A percentile compares a stretch with the other conserved stretches of the same genome.
Evolutionary conservation across 2,113 vertebrate genomes (phyloP).

Genomic region (Nannobrachium achirus): DNA sequence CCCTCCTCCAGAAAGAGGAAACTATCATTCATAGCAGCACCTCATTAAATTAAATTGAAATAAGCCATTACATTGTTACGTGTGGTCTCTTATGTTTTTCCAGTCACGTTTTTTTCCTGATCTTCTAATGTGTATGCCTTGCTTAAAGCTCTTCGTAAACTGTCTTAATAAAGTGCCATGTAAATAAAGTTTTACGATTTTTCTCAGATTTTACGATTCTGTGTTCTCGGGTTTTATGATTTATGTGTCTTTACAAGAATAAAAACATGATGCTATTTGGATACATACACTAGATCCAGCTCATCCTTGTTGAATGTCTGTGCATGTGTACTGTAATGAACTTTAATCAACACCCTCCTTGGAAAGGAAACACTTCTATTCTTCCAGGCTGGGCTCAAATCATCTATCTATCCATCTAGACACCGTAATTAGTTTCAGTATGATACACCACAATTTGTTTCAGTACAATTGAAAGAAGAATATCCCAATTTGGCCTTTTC

Average conservation of each 20-base stretch:
- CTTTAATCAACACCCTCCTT: slow-evolving; percentile 52
- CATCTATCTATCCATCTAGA: too few species aligned
- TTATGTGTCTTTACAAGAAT: too few species aligned
- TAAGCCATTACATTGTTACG: background rate
- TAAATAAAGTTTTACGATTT: too few species aligned
- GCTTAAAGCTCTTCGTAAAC: background rate
- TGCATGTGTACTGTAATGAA: slow-evolving; percentile 22
- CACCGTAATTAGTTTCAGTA: too few species aligned
- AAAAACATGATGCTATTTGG: too few species aligned
- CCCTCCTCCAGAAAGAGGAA: slow-evolving; percentile 3
- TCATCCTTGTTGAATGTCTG: slow-evolving; percentile 1
- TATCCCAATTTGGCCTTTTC: too few species aligned
- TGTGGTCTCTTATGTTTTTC: background rate
- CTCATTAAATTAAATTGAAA: slow-evolving; percentile 29
- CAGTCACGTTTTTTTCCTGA: background rate
- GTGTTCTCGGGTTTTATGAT: background rate
- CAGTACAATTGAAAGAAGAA: too few species aligned
- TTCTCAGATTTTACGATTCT: too few species aligned
- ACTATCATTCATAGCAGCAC: slow-evolving; percentile 31
- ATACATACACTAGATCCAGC: background rate
- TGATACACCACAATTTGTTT: too few species aligned
- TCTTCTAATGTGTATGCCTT: background rate
- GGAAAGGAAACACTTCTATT: slow-evolving; percentile 46
- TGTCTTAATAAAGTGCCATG: too few species aligned
- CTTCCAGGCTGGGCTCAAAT: slow-evolving; percentile 59